Base-by-base conservation (phyloP, 1,140 invertebrate genomes). In the Pemphigus obesinymphae region DNA sequence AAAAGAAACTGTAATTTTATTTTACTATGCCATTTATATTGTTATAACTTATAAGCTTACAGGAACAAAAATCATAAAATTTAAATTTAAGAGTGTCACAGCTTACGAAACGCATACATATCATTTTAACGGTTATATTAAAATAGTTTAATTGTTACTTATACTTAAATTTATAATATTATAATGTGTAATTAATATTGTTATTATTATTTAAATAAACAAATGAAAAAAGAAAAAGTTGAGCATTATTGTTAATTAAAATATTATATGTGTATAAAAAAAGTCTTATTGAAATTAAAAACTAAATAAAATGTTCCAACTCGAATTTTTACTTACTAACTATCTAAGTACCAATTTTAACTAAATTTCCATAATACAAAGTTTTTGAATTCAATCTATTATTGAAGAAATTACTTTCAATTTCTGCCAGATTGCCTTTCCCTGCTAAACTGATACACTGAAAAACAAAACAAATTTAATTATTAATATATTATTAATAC, bases 301-400 rank as follows among this genome's bases (percentile, higher is more conserved):
- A n/a, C n/a, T n/a, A n/a, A n/a, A n/a, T n/a, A n/a, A n/a, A n/a
- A n/a, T n/a, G n/a, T n/a, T n/a, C n/a, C n/a, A n/a, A n/a, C n/a
- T 34, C 31, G 1, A 23, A 37, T 13, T 66, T n/a, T 68, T 68
- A 68, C 15, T 50, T 34, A 13, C 17, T 53, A n/a, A 6, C 8
- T 29, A 8, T 6, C 10, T 73, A 73, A 13, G 8, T 50, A n/a
- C 53, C 7, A 20, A 15, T n/a, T 13, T 26, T 63, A n/a, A 61
- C 26, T 80, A 80, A 80, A 63, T 80, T 61, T 43, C 76, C 76
- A 48, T 63, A 80, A 8, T 80, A 80, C 8, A 61, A 37, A 7
- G 76, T 80, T 80, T 80, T 80, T 40, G 55, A 80, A 43, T 80
- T 80, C 11, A 80, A 13, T 63, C 31, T 80, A 11, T 63, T 63